Conservation (phyloP, 2,113 vertebrate genomes). For the Notothenia coriiceps region DNA sequence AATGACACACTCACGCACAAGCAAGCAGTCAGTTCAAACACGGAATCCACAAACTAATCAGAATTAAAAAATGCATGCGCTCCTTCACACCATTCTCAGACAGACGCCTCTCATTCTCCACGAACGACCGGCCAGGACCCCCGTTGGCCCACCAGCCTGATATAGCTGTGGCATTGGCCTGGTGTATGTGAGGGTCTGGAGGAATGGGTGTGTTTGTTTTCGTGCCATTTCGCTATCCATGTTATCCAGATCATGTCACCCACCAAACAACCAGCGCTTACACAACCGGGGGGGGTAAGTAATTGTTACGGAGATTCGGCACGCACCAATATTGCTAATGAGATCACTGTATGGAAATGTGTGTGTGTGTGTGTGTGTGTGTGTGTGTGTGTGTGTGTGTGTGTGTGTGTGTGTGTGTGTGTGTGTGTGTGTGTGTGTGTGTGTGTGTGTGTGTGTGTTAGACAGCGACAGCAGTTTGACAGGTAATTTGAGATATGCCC, state of each 20-base stretch:
- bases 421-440: background rate
- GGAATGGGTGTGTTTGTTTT: conserved; percentile 59
- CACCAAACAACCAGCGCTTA: conserved; percentile 38
- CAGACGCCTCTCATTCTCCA: conserved; percentile 35
- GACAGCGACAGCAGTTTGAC: conserved; percentile 14
- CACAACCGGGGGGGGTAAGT: conserved; percentile 2
- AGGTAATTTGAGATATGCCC: conserved; percentile 60
- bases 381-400: background rate
- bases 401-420: no score
- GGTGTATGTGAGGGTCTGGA: conserved; percentile 19
- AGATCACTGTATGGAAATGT: conserved; percentile 36
- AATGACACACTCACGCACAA: conserved; percentile 9
- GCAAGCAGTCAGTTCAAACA: conserved; percentile 1
- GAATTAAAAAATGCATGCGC: conserved; percentile 13
- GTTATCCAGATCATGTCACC: conserved; percentile 38
- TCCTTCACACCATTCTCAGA: conserved; percentile 74
- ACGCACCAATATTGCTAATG: conserved; percentile 42
- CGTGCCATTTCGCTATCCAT: conserved; percentile 38
- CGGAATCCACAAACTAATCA: conserved; percentile 13
- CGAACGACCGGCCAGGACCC: conserved; percentile 21
- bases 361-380: background rate
- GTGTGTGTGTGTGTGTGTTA: no score
- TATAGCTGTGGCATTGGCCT: conserved; percentile 53
- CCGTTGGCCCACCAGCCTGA: conserved; percentile 32
- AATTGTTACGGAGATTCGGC: conserved; percentile 6